Conservation (phyloP, 2,797 vertebrate genomes). For the Lepus townsendii region DNA sequence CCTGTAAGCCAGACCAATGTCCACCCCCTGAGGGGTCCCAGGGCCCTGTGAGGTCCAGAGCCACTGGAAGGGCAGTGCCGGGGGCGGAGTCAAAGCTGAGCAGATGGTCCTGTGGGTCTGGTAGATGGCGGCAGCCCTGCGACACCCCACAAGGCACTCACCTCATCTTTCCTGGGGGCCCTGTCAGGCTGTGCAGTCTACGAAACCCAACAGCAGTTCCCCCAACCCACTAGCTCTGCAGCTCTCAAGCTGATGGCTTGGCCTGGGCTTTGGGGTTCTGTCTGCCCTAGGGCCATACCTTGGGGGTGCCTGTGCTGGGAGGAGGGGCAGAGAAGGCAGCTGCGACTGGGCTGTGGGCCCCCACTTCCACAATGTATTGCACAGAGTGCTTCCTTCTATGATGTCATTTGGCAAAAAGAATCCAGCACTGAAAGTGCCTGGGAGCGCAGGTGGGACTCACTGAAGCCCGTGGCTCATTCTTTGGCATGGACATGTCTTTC, state of each 20-base stretch:
- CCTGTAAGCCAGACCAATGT: not conserved
- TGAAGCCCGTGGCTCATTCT: not conserved
- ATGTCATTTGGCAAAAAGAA: not conserved
- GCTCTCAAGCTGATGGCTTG: fast-evolving
- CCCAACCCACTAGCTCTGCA: too few relatives aligned
- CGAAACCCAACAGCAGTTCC: too few relatives aligned
- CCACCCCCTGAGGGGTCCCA: not conserved
- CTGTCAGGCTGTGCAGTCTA: not conserved
- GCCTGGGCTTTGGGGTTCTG: not conserved
- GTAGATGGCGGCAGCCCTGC: too few relatives aligned
- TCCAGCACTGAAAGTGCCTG: too few relatives aligned
- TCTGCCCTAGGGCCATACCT: not conserved
- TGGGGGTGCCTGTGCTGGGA: not conserved
- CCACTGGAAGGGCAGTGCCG: not conserved
- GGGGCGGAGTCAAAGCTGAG: not conserved
- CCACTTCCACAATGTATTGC: not conserved
- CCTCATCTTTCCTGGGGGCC: too few relatives aligned
- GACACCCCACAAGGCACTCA: fast-evolving
- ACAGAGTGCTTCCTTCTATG: not conserved
- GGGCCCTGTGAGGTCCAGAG: not conserved
- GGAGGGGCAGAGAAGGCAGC: not conserved
- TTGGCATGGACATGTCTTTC: fast-evolving
- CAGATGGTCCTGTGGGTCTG: fast-evolving
- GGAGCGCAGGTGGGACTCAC: fast-evolving
- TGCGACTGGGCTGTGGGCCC: too few relatives aligned